These are phyloP conservation scores for Thecophora atra DNA, from an alignment of 2,888 invertebrate genomes.

Conservation along the genomic window DNA sequence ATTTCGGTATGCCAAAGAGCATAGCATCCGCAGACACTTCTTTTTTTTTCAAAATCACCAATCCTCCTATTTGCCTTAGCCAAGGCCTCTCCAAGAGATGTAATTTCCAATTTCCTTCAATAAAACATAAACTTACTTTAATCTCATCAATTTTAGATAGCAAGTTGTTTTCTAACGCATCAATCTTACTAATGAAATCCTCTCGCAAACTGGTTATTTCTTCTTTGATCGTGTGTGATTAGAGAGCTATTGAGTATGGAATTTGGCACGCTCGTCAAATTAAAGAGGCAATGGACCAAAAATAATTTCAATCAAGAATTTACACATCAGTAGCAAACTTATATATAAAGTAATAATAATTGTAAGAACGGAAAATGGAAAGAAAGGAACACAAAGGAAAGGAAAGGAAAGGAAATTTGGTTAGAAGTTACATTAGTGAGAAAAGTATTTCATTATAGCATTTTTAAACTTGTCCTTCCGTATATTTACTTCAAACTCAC, in stretches of 20 bases:
- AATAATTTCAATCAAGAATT: too few relatives aligned
- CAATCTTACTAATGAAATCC: background rate
- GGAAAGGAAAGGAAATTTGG: too few relatives aligned
- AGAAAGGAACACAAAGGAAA: too few relatives aligned
- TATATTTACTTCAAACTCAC: too few relatives aligned
- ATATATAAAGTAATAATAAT: too few relatives aligned
- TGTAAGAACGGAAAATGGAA: too few relatives aligned
- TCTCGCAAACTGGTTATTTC: background rate
- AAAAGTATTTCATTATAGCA: too few relatives aligned
- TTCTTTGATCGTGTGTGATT: background rate
- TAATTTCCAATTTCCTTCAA: background rate
- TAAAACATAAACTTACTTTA: background rate
- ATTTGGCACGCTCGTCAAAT: background rate
- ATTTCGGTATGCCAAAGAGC: too few relatives aligned
- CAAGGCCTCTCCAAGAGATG: background rate
- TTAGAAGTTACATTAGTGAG: too few relatives aligned
- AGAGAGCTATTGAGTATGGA: background rate
- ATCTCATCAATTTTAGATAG: background rate
- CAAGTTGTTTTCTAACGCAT: background rate
- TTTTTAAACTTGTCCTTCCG: background rate
- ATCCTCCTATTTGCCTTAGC: background rate
- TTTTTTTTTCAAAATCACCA: too few relatives aligned
- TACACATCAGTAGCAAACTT: too few relatives aligned
- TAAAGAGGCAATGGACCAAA: background rate
- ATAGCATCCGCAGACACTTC: too few relatives aligned